phyloP scores from a whole-genome alignment of 1,140 invertebrate genomes.

The Brachionus rotundiformis region DNA sequence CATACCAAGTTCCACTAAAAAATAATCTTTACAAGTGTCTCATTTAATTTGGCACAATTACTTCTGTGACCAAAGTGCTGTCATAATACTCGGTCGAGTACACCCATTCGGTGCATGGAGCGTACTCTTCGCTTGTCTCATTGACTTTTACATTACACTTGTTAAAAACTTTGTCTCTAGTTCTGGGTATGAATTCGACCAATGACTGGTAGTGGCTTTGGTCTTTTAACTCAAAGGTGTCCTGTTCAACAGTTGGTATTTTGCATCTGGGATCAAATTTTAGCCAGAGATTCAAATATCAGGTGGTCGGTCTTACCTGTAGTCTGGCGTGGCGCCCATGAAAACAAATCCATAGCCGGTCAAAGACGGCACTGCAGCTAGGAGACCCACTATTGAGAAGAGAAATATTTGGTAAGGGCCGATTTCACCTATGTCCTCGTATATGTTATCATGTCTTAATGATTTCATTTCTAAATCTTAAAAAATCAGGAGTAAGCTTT shows the following conservation, averaged over 20 bases:
- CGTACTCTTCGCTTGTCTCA: neutral
- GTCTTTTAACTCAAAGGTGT: neutral
- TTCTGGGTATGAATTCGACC: neutral
- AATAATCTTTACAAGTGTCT: neutral
- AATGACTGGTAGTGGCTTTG: neutral
- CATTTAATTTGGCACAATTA: neutral
- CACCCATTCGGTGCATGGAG: constrained; percentile 1
- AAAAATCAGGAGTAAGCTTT: too few relatives aligned
- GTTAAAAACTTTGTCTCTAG: neutral
- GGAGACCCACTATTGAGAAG: neutral
- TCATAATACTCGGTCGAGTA: constrained; percentile 32
- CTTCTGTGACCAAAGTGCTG: constrained; percentile 16
- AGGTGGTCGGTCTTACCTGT: neutral
- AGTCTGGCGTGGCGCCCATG: neutral
- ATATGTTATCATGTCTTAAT: neutral
- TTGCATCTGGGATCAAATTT: neutral
- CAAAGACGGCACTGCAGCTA: neutral
- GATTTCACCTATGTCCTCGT: neutral
- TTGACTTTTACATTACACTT: neutral
- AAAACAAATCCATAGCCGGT: neutral
- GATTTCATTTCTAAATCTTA: neutral
- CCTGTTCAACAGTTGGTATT: neutral
- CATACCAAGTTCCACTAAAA: constrained; percentile 46
- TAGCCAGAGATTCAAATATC: too few relatives aligned
- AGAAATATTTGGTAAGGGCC: constrained; percentile 7